phyloP scores from a whole-genome alignment of 2,888 invertebrate species.

The Clostera curtula region DNA sequence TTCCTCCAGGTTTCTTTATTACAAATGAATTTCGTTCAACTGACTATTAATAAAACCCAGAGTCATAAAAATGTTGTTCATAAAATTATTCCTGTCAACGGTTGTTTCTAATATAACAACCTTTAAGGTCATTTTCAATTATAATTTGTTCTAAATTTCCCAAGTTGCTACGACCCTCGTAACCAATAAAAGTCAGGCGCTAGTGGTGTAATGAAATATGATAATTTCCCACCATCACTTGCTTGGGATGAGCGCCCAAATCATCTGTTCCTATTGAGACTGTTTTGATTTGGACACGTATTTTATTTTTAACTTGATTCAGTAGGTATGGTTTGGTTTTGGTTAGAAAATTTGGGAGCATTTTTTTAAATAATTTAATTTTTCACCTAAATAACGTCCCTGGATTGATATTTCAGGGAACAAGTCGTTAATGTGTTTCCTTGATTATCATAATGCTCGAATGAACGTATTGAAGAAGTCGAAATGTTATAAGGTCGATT shows the following conservation, averaged over 20 bases:
- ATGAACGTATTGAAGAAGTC: no score
- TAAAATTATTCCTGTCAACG: constrained; percentile 29
- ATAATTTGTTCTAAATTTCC: constrained; percentile 29
- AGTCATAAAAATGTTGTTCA: constrained; percentile 22
- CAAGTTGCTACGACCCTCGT: constrained; percentile 23
- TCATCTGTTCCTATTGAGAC: constrained; percentile 28
- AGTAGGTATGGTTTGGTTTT: no score
- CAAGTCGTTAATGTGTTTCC: no score
- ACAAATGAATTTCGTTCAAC: constrained; percentile 12
- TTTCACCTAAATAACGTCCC: no score
- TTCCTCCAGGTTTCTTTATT: constrained; percentile 15
- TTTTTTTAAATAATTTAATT: no score
- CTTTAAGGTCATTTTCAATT: constrained; percentile 30
- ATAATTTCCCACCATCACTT: constrained; percentile 47
- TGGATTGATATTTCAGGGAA: no score
- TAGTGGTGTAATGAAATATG: constrained; percentile 60
- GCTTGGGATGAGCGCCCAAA: constrained; percentile 35
- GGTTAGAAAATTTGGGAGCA: no score
- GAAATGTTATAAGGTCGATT: no score
- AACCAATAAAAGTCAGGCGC: constrained; percentile 46
- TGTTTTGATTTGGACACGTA: no score
- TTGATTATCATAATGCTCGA: no score
- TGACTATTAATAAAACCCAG: constrained; percentile 20
- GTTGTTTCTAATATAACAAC: constrained; percentile 16
- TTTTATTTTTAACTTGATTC: no score